Conservation (phyloP, 2,797 vertebrate species). For the Chrysocyon brachyurus region DNA sequence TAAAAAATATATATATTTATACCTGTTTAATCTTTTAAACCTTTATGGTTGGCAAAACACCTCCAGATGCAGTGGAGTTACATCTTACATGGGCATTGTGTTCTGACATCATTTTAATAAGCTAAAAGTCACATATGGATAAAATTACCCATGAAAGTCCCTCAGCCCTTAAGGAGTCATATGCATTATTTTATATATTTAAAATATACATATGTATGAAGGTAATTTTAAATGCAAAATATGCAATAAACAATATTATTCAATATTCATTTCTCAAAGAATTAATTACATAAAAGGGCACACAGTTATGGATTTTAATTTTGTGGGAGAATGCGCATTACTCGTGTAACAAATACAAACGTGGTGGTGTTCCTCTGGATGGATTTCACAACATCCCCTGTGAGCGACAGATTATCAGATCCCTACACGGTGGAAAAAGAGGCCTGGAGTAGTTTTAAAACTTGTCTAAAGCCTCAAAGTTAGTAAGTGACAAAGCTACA, state of each 20-base stretch:
- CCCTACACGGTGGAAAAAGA: not conserved
- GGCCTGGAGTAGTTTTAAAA: not conserved
- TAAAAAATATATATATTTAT: not conserved
- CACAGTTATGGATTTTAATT: slow-evolving; percentile 1
- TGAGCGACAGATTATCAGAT: not conserved
- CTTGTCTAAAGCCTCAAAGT: not conserved
- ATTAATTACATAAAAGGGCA: not conserved
- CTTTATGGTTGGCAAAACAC: not conserved
- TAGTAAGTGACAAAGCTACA: not conserved
- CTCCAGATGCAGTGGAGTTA: not conserved
- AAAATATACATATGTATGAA: not conserved
- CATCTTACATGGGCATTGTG: not conserved
- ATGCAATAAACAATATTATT: not conserved
- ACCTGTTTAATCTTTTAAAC: not conserved
- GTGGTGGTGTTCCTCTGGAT: rapidly evolving
- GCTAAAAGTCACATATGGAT: slow-evolving; percentile 41
- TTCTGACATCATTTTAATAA: slow-evolving; percentile 46
- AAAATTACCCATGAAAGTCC: slow-evolving; percentile 23
- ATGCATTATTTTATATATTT: not conserved
- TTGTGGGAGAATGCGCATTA: not conserved
- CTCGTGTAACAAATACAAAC: not conserved
- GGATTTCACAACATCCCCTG: not conserved
- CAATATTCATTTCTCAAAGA: slow-evolving; percentile 21
- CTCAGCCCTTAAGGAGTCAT: not conserved
- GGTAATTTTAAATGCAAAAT: not conserved